A percentile compares a stretch with the other conserved stretches of the same genome.
Conservation (phyloP, 2,797 vertebrate species). For the Danio tinwini region DNA sequence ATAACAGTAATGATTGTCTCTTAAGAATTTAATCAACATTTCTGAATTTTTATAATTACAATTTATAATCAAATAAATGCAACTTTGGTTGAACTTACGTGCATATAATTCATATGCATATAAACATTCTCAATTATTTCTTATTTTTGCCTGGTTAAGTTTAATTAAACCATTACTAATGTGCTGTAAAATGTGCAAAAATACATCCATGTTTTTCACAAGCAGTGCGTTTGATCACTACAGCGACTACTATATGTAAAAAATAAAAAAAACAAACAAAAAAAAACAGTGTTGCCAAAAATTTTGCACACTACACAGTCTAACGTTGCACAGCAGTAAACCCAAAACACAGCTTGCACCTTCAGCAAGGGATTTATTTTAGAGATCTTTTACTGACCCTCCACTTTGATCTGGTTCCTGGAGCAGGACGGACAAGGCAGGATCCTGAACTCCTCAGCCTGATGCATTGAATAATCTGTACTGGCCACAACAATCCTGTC, state of each 20-base stretch:
- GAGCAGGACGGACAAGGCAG: conserved; percentile 84
- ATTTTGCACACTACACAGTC: not conserved
- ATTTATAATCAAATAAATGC: too few species aligned
- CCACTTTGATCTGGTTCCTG: conserved; percentile 81
- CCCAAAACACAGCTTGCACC: not conserved
- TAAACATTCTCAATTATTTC: too few species aligned
- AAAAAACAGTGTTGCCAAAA: not conserved
- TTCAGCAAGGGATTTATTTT: not conserved
- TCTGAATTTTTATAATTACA: too few species aligned
- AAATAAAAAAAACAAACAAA: too few species aligned
- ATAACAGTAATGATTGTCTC: too few species aligned
- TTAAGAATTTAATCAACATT: too few species aligned
- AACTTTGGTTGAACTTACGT: too few species aligned
- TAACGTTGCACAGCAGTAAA: not conserved
- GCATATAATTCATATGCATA: too few species aligned
- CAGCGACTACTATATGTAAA: not conserved
- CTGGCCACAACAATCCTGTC: conserved; percentile 90
- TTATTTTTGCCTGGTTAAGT: too few species aligned
- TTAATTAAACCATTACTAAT: not conserved
- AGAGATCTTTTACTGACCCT: conserved; percentile 71
- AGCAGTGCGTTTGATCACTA: not conserved
- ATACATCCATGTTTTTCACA: too few species aligned
- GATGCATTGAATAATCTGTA: conserved; percentile 98
- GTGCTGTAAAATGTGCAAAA: not conserved
- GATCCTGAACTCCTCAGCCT: conserved; percentile 93